Conservation (phyloP, 2,888 invertebrate genomes). For the Asteroscopus sphinx region DNA sequence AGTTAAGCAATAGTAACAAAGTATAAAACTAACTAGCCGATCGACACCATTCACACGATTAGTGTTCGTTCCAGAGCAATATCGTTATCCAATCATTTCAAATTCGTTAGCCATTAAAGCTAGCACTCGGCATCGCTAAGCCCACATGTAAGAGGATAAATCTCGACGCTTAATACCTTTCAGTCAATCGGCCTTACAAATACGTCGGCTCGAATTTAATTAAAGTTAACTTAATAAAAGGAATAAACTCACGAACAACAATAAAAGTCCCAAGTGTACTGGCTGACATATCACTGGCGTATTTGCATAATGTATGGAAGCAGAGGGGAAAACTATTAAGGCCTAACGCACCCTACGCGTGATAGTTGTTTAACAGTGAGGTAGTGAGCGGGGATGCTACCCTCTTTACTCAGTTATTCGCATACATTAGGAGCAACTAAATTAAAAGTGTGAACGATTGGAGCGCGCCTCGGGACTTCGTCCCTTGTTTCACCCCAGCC, state of each 20-base stretch:
- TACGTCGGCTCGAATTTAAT: slow-evolving; percentile 87
- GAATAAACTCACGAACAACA: slow-evolving; percentile 87
- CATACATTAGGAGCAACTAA: slow-evolving; percentile 88
- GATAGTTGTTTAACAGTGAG: slow-evolving; percentile 87
- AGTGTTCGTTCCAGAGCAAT: slow-evolving; percentile 6
- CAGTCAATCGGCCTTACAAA: slow-evolving; percentile 87
- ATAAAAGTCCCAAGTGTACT: slow-evolving; percentile 88
- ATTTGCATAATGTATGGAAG: slow-evolving; percentile 89
- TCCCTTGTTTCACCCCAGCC: slow-evolving; percentile 70
- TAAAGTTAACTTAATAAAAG: slow-evolving; percentile 89
- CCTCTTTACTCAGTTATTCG: slow-evolving; percentile 82
- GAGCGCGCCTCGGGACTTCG: slow-evolving; percentile 72
- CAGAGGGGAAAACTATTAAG: slow-evolving; percentile 88
- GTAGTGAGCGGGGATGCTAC: slow-evolving; percentile 73
- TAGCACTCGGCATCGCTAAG: slow-evolving; percentile 64
- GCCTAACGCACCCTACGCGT: slow-evolving; percentile 81
- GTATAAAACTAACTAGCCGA: not conserved
- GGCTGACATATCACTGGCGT: slow-evolving; percentile 88
- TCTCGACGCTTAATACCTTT: slow-evolving; percentile 83
- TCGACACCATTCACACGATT: slow-evolving; percentile 4
- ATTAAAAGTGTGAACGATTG: slow-evolving; percentile 89
- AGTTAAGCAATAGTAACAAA: not conserved
- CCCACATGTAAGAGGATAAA: slow-evolving; percentile 80
- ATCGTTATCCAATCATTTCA: slow-evolving; percentile 44
- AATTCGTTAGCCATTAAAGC: slow-evolving; percentile 56